Evolutionary conservation across 2,797 vertebrate species (phyloP).

Genomic region (Streptopelia turtur): DNA sequence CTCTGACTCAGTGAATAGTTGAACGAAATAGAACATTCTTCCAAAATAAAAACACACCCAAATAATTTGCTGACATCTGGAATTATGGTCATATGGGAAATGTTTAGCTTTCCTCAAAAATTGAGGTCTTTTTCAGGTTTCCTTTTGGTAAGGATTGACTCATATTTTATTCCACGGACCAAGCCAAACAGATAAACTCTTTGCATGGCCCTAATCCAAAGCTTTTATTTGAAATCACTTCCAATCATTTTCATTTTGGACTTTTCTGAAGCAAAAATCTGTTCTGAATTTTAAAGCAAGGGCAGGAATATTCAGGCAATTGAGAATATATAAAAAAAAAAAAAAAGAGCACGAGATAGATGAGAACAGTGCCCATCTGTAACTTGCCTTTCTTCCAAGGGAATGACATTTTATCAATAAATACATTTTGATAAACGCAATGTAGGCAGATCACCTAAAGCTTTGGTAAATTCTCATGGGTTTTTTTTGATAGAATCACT

Average conservation of each 20-base stretch:
- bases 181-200: background rate
- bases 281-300: background rate
- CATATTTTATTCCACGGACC: background rate
- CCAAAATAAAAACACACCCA: background rate
- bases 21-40: background rate
- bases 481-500: background rate
- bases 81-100: background rate
- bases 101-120: background rate
- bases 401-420: background rate
- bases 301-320: background rate
- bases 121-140: fast-evolving
- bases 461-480: background rate
- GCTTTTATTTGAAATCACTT: background rate
- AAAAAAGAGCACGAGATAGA: fast-evolving
- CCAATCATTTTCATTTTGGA: background rate
- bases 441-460: background rate
- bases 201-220: background rate
- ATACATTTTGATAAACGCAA: background rate
- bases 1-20: background rate
- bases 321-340: background rate
- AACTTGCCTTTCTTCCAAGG: background rate
- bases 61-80: background rate
- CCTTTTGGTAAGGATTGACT: background rate
- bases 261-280: background rate
- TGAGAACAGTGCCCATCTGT: background rate